phyloP scores from a whole-genome alignment of 2,888 invertebrate species.

The Aphelenchoides bicaudatus region DNA sequence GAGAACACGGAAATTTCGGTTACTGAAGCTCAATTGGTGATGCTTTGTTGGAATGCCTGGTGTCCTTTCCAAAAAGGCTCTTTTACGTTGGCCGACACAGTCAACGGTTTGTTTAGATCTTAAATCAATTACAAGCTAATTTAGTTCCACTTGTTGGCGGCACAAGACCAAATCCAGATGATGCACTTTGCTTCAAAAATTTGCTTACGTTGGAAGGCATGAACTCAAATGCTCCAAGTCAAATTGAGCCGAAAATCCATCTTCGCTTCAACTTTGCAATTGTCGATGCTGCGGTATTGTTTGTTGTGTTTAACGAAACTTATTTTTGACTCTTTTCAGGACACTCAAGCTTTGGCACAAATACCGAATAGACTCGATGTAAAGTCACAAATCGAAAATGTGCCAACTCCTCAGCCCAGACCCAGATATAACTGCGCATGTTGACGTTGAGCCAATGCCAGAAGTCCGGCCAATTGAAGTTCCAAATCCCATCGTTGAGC shows the following conservation, averaged over 20 bases:
- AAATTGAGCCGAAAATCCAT: constrained; percentile 19
- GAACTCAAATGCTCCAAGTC: constrained; percentile 25
- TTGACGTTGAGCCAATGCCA: neutral
- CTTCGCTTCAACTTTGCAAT: constrained; percentile 26
- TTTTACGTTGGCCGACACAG: constrained; percentile 41
- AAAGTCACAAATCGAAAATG: constrained; percentile 1
- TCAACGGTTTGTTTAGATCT: too few species aligned
- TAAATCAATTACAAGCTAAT: too few species aligned
- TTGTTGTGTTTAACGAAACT: constrained; percentile 8
- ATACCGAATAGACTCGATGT: constrained; percentile 16
- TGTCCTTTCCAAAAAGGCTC: constrained; percentile 60
- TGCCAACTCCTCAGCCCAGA: constrained; percentile 20
- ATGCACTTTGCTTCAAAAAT: constrained; percentile 61
- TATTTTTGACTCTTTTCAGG: constrained; percentile 18
- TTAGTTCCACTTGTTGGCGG: constrained; percentile 62
- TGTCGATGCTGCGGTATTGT: constrained; percentile 24
- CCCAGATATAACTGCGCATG: constrained; percentile 24
- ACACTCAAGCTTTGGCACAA: constrained; percentile 19
- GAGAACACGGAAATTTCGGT: constrained; percentile 21
- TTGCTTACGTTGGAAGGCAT: constrained; percentile 38
- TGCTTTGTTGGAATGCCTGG: constrained; percentile 64
- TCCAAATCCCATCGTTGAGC: neutral
- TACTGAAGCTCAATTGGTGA: constrained; percentile 25
- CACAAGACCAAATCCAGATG: constrained; percentile 61
- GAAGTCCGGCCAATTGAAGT: constrained; percentile 2